These are phyloP conservation scores for Pseudochirops cupreus DNA, from an alignment of 2,797 vertebrate genomes.

Conservation along the genomic window DNA sequence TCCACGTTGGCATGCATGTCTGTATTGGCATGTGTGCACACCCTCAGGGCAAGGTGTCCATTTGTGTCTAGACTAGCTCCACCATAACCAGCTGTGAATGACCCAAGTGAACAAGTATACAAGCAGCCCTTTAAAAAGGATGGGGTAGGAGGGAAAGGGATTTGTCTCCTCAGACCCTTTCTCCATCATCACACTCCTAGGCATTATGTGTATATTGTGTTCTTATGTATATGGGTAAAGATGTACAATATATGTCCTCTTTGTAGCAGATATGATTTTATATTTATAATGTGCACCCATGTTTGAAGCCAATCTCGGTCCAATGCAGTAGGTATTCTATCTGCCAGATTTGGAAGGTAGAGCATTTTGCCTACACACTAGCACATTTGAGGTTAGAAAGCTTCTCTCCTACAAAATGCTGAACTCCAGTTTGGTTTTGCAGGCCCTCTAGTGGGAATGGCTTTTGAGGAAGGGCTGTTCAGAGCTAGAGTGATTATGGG, in stretches of 20 bases:
- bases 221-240: constrained; percentile 89
- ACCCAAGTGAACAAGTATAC: constrained; percentile 23
- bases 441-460: neutral
- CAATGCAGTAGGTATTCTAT: neutral
- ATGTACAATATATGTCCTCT: constrained; percentile 87
- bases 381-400: neutral
- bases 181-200: constrained; percentile 77
- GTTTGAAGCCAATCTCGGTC: constrained; percentile 69
- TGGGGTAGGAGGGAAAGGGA: constrained; percentile 42
- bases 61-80: constrained; percentile 44
- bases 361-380: constrained; percentile 15
- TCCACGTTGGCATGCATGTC: neutral
- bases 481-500: neutral
- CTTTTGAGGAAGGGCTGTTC: neutral
- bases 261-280: constrained; percentile 88
- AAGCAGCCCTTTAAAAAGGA: constrained; percentile 35
- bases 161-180: constrained; percentile 66
- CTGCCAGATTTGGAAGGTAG: neutral
- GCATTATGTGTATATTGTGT: constrained; percentile 88
- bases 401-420: neutral
- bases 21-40: neutral
- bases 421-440: neutral
- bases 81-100: constrained; percentile 36
- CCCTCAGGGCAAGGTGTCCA: neutral
- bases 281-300: constrained; percentile 84